A percentile compares a stretch with the other conserved stretches of the same genome.
phyloP scores from a whole-genome alignment of 2,113 vertebrate species.

The Mesitornis unicolor region DNA sequence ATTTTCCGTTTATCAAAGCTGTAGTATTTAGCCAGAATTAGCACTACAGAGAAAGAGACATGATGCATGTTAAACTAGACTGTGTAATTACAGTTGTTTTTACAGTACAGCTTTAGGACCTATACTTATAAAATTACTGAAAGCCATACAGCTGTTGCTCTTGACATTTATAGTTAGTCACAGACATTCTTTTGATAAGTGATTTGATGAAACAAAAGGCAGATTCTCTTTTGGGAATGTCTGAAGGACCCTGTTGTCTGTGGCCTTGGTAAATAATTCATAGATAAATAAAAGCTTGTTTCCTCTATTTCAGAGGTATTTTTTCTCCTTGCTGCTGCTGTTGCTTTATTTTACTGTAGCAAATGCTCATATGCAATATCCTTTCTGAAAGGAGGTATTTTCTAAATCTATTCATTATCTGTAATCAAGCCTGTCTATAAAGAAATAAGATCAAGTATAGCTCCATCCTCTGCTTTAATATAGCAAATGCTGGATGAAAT shows the following conservation, averaged over 20 bases:
- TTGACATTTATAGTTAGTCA: not conserved
- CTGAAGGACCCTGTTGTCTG: not conserved
- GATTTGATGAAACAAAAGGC: not conserved
- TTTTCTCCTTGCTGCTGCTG: not conserved
- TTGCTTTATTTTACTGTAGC: not conserved
- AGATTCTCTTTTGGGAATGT: not conserved
- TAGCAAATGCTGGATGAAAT: not conserved
- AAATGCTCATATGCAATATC: not conserved
- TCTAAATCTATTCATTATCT: not conserved
- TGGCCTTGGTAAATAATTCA: not conserved
- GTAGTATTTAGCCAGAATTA: not conserved
- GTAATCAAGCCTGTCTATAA: not conserved
- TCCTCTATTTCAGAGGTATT: not conserved
- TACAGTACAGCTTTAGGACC: not conserved
- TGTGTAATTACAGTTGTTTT: not conserved
- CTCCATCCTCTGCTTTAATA: not conserved
- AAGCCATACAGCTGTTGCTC: not conserved
- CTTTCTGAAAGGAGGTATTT: not conserved
- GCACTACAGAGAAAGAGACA: not conserved
- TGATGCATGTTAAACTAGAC: not conserved
- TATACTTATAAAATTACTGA: not conserved
- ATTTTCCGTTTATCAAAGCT: not conserved
- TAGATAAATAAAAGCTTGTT: not conserved
- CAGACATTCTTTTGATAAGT: not conserved
- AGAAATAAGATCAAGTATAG: not conserved